Evolutionary conservation across 2,113 vertebrate species (phyloP).

Genomic region (Illadopsis cleaveri): DNA sequence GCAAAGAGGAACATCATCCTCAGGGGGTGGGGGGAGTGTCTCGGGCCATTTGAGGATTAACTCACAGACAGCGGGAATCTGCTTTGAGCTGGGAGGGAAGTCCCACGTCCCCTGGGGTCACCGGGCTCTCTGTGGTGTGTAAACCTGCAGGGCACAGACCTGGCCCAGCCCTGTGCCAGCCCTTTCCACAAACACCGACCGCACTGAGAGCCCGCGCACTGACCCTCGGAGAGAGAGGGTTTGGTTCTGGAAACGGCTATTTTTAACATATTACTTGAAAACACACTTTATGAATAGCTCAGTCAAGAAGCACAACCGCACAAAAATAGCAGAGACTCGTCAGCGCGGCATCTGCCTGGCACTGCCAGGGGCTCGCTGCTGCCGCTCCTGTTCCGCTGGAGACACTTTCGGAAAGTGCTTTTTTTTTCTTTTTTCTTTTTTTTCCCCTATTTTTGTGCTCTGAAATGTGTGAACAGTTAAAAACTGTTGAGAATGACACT

Average conservation of each 20-base stretch:
- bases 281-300: not conserved
- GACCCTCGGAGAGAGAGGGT: rapidly evolving
- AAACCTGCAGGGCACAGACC: not conserved
- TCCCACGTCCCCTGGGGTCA: rapidly evolving
- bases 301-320: not conserved
- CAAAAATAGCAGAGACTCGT: not conserved
- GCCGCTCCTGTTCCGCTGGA: rapidly evolving
- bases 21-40: rapidly evolving
- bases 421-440: too few relatives aligned
- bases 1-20: not conserved
- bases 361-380: not conserved
- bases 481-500: not conserved
- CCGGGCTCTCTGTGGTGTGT: rapidly evolving
- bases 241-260: not conserved
- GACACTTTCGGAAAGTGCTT: not conserved
- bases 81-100: not conserved
- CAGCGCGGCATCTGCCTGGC: not conserved
- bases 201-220: rapidly evolving
- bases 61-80: rapidly evolving
- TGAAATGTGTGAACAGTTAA: not conserved
- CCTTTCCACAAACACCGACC: not conserved
- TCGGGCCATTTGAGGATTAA: rapidly evolving
- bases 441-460: not conserved
- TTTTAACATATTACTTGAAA: not conserved
- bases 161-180: not conserved